Evolutionary conservation across 1,140 invertebrate genomes (phyloP).

Genomic region (Idris sp.): DNA sequence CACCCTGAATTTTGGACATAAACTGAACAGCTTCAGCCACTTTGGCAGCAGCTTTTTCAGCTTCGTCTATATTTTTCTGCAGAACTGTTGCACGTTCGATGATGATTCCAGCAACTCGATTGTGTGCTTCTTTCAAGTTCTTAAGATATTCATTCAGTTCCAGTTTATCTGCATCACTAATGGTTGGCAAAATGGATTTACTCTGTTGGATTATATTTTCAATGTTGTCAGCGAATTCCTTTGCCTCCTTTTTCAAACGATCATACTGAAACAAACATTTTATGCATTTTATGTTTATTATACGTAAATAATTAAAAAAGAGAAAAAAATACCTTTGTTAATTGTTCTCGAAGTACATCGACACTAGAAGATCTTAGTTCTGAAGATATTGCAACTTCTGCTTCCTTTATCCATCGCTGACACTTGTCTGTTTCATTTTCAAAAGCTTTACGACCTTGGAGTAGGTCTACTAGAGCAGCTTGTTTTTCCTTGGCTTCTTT

Average conservation of each 20-base stretch:
- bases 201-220: constrained; percentile 86
- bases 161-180: constrained; percentile 91
- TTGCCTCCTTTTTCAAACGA: constrained; percentile 86
- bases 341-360: constrained; percentile 89
- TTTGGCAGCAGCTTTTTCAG: constrained; percentile 86
- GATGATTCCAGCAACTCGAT: constrained; percentile 85
- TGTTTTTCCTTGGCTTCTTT: constrained; percentile 86
- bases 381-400: constrained; percentile 88
- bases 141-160: constrained; percentile 88
- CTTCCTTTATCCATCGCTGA: constrained; percentile 91
- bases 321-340: constrained; percentile 81
- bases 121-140: constrained; percentile 86
- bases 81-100: constrained; percentile 86
- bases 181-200: constrained; percentile 87
- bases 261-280: constrained; percentile 86
- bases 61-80: constrained; percentile 86
- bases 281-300: too few species aligned
- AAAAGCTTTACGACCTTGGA: constrained; percentile 87
- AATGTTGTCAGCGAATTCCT: constrained; percentile 84
- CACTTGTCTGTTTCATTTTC: constrained; percentile 89
- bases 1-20: constrained; percentile 87
- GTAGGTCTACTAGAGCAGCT: constrained; percentile 84
- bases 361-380: constrained; percentile 87
- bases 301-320: neutral
- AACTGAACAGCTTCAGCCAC: constrained; percentile 89